phyloP scores from a whole-genome alignment of 2,113 vertebrate species.

The Hoplias malabaricus region DNA sequence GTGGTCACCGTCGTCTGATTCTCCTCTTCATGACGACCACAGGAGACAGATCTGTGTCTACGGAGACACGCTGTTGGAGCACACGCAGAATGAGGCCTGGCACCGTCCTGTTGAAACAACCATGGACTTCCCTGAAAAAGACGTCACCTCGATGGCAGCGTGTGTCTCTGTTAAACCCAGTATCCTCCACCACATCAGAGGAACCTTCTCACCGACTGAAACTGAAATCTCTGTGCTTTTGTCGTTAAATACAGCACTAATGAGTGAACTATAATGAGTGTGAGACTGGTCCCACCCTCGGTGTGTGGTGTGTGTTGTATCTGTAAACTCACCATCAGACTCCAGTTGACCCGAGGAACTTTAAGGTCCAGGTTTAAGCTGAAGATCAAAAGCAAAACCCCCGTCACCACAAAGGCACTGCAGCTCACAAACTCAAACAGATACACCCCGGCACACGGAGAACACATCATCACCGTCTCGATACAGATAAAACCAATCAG shows the following conservation, averaged over 20 bases:
- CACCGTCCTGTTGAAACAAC: no score
- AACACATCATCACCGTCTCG: constrained; percentile 94
- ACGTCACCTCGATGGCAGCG: no score
- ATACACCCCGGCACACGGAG: constrained; percentile 92
- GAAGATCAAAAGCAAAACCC: constrained; percentile 90
- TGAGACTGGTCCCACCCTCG: not conserved
- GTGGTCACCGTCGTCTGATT: no score
- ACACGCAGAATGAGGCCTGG: no score
- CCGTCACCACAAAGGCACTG: constrained; percentile 90
- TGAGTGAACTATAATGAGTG: no score
- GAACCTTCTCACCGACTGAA: constrained; percentile 48
- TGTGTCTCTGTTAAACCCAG: no score
- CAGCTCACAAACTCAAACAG: constrained; percentile 99
- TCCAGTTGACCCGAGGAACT: constrained; percentile 96
- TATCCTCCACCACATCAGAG: no score
- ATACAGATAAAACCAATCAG: constrained; percentile 94
- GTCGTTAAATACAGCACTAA: no score
- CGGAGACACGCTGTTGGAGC: no score
- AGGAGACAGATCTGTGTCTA: no score
- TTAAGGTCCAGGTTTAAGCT: constrained; percentile 87
- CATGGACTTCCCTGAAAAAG: no score
- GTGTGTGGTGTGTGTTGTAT: not conserved
- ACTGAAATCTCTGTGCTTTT: constrained; percentile 46
- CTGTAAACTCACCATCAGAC: constrained; percentile 82
- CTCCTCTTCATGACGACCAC: no score